Conservation (phyloP, 2,888 invertebrate species). For the Eupeodes luniger region DNA sequence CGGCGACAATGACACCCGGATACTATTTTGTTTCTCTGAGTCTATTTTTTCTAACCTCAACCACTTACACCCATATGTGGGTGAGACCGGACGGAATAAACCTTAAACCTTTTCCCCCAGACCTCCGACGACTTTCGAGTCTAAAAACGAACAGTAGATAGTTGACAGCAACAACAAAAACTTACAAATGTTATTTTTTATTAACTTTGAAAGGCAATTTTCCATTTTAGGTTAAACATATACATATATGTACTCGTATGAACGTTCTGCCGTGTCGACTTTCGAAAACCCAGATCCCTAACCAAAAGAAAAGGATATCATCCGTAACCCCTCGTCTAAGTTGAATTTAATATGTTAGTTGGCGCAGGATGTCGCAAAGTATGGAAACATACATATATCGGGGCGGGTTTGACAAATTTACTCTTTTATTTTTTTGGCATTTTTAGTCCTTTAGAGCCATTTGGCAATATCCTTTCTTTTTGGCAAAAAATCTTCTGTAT, state of each 20-base stretch:
- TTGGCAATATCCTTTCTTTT: slow-evolving; percentile 16
- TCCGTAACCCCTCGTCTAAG: slow-evolving; percentile 26
- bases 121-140: slow-evolving; percentile 2
- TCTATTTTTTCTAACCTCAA: slow-evolving; percentile 26
- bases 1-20: background rate
- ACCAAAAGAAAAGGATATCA: slow-evolving; percentile 37
- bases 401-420: slow-evolving; percentile 13
- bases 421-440: slow-evolving; percentile 10
- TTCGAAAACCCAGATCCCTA: slow-evolving; percentile 12
- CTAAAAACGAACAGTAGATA: slow-evolving; percentile 56
- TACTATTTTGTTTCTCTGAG: background rate
- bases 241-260: no score
- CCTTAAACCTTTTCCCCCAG: background rate
- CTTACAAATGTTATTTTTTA: slow-evolving; percentile 62
- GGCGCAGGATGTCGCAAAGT: slow-evolving; percentile 55
- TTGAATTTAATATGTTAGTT: slow-evolving; percentile 67
- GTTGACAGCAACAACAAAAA: slow-evolving; percentile 30
- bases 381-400: slow-evolving; percentile 6
- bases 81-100: background rate
- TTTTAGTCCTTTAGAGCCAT: background rate
- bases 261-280: slow-evolving; percentile 54
- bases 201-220: slow-evolving; percentile 64
- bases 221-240: slow-evolving; percentile 48
- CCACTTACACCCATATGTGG: slow-evolving; percentile 3
- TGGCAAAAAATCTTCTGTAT: background rate